Evolutionary conservation across 2,888 invertebrate species (phyloP).

Genomic region (Tenthredo distinguenda): DNA sequence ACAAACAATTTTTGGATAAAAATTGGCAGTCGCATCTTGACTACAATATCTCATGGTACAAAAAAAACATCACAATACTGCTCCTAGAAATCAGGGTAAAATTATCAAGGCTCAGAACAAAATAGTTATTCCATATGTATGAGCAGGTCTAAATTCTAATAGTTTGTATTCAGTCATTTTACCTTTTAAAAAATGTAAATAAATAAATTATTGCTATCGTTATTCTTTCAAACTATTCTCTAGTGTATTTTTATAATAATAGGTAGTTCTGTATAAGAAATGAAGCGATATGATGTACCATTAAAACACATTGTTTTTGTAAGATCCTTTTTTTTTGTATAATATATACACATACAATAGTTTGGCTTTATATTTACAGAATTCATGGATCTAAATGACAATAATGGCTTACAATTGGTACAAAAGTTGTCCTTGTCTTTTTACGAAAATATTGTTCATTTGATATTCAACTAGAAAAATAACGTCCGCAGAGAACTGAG

Average conservation of each 20-base stretch:
- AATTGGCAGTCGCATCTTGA: slow-evolving; percentile 87
- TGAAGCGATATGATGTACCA: not conserved
- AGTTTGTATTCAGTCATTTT: not conserved
- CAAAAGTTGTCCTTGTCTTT: no score
- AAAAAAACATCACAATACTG: slow-evolving; percentile 85
- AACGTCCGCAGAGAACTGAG: not conserved
- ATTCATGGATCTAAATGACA: no score
- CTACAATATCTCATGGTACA: slow-evolving; percentile 93
- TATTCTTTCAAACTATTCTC: not conserved
- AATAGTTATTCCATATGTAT: not conserved
- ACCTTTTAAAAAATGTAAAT: slow-evolving; percentile 64
- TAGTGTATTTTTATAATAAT: slow-evolving; percentile 8
- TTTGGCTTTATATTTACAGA: no score
- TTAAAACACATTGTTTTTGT: no score
- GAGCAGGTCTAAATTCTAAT: not conserved
- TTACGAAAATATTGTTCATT: not conserved
- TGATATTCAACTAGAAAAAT: not conserved
- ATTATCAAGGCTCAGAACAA: slow-evolving; percentile 63
- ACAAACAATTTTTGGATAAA: slow-evolving; percentile 91
- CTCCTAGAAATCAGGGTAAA: slow-evolving; percentile 82
- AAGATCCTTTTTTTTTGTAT: no score
- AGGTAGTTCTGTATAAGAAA: not conserved
- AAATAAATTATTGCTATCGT: slow-evolving; percentile 54
- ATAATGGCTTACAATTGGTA: no score
- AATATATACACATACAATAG: no score